Evolutionary conservation across 1,140 invertebrate species (phyloP), one percentile per base, ranked within the genome.

Genomic region (Drosophila pseudoananassae): DNA sequence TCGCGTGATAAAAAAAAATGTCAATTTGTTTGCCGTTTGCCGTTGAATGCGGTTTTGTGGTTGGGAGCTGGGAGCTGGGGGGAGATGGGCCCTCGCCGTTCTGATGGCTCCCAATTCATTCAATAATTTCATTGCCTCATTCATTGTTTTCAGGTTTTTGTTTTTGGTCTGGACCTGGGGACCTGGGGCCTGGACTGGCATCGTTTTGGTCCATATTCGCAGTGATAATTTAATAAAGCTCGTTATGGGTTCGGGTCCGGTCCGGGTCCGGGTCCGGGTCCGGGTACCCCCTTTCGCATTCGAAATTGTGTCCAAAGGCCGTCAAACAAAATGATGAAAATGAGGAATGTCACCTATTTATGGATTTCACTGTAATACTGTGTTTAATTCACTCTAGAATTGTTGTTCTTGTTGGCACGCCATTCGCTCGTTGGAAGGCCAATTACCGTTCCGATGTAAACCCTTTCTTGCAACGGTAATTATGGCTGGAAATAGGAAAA

Each of bases 191-290:
- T 65, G 38, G n/a, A n/a, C n/a, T n/a, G n/a, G n/a, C n/a, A n/a
- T n/a, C n/a, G n/a, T n/a, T n/a, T n/a, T n/a, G 43, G 49, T 76
- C 31, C 61, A 53, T 75, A 45, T 69, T 72, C 60, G 76, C 79
- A 78, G 46, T 61, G 84, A 79, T 88, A 88, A 88, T 88, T 88
- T 65, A 88, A 88, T 88, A 88, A 75, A 83, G 59, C 45, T 76
- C 45, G 59, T 76, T 69, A 33, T 17, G 25, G 25, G 20, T 20
- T n/a, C n/a, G n/a, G n/a, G n/a, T n/a, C n/a, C n/a, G n/a, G n/a
- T n/a, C n/a, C 20, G 43, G 36, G 25, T n/a, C 15, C 17, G 31
- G 36, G 49, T 46, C 40, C 43, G 33, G 33, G 40, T 12, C 10
- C 9, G 65, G 58, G 33, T 59, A 15, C 50, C 61, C 31, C 46